Base-by-base conservation (phyloP, 2,113 vertebrate genomes). In the Aphyosemion australe region DNA sequence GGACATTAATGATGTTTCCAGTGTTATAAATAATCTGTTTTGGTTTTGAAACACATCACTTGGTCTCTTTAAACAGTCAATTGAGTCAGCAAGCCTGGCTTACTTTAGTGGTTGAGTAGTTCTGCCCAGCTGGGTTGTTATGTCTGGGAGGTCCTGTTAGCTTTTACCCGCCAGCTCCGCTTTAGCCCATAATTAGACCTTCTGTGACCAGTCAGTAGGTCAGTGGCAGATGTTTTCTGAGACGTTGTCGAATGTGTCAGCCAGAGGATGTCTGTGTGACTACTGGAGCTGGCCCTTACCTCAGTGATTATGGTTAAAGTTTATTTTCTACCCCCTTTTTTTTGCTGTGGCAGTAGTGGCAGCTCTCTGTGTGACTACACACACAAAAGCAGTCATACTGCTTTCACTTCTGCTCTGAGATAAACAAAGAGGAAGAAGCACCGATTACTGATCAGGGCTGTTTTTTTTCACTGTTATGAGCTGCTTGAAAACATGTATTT, bases 391-490 rank as follows among this genome's bases (percentile, higher is more conserved):
- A 74, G 79, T 82, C 72, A 63, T 68, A 37, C 71, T 73, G 61
- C 84, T 92, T 93, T 94, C 90, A 88, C 90, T 93, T 93, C 92
- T 91, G 77, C 87, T 41, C 67, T 46, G 68, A 69, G 50, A 79
- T 50, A 47, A 41, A 77, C 49, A 87, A 91, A 88, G 65, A 72
- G 83, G 89, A 90, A 92, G 83, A 90, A 92, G 83, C n/a, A 13
- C 21, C 48, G 53, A 49, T 72, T 78, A 71, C 61, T 19, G 66
- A 56, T 41, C 15, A 31, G 50, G 48, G 32, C n/a, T 47, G 12
- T 53, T 61, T 74, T 39, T 59, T 34, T 18, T 52, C 61, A 20
- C 43, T 19, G 8, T n/a, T n/a, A n/a, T n/a, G n/a, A n/a, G 8
- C 34, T n/a, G 14, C 49, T 48, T 12, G 6, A 0, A 16, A 65